A percentile compares a stretch with the other conserved stretches of the same genome.
Evolutionary conservation across 2,888 invertebrate species (phyloP).

Genomic region (Germaria angustata): DNA sequence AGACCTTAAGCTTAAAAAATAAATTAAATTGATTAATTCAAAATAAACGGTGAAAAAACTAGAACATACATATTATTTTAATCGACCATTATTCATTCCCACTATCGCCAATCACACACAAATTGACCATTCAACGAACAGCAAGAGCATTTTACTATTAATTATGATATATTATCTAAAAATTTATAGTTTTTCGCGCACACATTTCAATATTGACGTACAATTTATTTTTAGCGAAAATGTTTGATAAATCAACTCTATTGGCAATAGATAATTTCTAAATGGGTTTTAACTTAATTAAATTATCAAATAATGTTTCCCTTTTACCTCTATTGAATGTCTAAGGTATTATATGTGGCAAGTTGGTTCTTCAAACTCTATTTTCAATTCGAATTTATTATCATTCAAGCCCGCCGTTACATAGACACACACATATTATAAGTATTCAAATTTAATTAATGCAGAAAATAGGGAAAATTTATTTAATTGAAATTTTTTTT

Average conservation of each 20-base stretch:
- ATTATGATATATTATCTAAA: neutral
- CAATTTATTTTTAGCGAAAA: neutral
- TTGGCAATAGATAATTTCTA: conserved; percentile 9
- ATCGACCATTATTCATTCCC: neutral
- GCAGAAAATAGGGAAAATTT: conserved; percentile 12
- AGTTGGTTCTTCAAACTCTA: neutral
- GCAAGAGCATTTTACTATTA: neutral
- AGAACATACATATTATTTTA: too few relatives aligned
- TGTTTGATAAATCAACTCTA: conserved; percentile 1
- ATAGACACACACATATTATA: neutral
- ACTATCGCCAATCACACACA: neutral
- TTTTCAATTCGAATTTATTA: conserved; percentile 3
- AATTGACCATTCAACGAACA: too few relatives aligned
- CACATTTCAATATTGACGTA: neutral
- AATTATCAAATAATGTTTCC: conserved; percentile 4
- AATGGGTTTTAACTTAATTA: conserved; percentile 45
- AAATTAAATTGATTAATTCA: too few relatives aligned
- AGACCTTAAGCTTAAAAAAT: too few relatives aligned
- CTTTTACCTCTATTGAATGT: neutral
- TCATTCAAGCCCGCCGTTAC: neutral
- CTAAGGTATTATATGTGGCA: neutral
- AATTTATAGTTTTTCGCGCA: conserved; percentile 15
- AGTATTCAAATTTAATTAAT: conserved; percentile 6
- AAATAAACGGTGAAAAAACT: too few relatives aligned
- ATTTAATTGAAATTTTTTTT: conserved; percentile 47